Evolutionary conservation across 2,797 vertebrate genomes (phyloP).

Genomic region (Lithobates sylvaticus): DNA sequence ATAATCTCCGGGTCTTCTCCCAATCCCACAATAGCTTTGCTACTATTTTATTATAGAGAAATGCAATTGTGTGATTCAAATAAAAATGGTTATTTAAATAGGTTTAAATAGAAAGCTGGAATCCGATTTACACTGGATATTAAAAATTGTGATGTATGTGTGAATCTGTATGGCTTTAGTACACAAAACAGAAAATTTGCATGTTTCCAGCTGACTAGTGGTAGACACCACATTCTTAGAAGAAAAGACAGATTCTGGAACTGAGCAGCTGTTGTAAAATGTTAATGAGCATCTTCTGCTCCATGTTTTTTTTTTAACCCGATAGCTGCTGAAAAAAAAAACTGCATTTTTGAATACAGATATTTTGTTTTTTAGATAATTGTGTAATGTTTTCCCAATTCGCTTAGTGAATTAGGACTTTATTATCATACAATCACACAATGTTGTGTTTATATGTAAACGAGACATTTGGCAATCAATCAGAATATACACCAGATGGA

Average conservation of each 20-base stretch:
- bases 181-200: neutral
- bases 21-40: neutral
- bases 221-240: constrained; percentile 15
- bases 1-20: neutral
- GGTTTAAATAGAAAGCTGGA: neutral
- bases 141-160: neutral
- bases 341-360: neutral
- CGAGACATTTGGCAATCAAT: too few species aligned
- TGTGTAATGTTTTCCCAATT: too few species aligned
- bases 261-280: constrained; percentile 28
- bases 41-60: neutral
- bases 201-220: constrained; percentile 25
- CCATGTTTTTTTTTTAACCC: neutral
- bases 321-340: neutral
- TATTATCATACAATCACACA: too few species aligned
- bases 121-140: neutral
- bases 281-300: constrained; percentile 16
- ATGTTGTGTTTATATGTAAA: too few species aligned
- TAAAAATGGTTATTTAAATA: neutral
- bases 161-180: neutral
- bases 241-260: constrained; percentile 28
- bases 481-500: too few species aligned
- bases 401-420: too few species aligned
- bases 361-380: neutral
- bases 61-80: neutral